A percentile compares a stretch with the other conserved stretches of the same genome.
These are phyloP conservation scores for Zaprionus nigranus DNA, from an alignment of 1,140 invertebrate species.

Conservation along the genomic window DNA sequence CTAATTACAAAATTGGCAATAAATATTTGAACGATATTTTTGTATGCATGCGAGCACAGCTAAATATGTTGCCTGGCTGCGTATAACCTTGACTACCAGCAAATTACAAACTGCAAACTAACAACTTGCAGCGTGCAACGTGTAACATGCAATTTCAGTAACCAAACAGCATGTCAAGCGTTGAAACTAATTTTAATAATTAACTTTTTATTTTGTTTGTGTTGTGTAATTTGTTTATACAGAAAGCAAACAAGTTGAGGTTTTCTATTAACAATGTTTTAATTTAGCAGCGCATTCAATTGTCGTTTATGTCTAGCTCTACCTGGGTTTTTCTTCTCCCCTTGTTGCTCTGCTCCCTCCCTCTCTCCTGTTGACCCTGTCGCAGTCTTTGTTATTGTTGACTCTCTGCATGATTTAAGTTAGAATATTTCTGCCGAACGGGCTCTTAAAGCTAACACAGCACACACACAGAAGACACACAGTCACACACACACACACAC, in stretches of 20 bases:
- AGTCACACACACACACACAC: slow-evolving; percentile 2
- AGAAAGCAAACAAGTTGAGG: background rate
- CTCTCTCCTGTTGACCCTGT: background rate
- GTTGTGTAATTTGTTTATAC: background rate
- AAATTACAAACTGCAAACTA: background rate
- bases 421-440: slow-evolving; percentile 30
- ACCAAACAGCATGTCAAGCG: background rate
- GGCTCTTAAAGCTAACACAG: slow-evolving; percentile 1
- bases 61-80: background rate
- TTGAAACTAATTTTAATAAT: background rate
- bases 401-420: slow-evolving; percentile 41
- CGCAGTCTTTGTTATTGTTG: slow-evolving; percentile 30
- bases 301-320: background rate
- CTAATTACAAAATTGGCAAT: background rate
- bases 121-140: background rate
- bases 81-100: background rate
- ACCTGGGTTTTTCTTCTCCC: too few relatives aligned
- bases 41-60: background rate
- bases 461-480: background rate
- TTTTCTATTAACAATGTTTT: background rate
- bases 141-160: background rate
- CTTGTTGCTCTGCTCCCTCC: too few relatives aligned
- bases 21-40: background rate
- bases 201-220: background rate
- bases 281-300: background rate